These are phyloP conservation scores for Papilio polyxenes DNA, from an alignment of 1,140 invertebrate genomes.

Conservation along the genomic window DNA sequence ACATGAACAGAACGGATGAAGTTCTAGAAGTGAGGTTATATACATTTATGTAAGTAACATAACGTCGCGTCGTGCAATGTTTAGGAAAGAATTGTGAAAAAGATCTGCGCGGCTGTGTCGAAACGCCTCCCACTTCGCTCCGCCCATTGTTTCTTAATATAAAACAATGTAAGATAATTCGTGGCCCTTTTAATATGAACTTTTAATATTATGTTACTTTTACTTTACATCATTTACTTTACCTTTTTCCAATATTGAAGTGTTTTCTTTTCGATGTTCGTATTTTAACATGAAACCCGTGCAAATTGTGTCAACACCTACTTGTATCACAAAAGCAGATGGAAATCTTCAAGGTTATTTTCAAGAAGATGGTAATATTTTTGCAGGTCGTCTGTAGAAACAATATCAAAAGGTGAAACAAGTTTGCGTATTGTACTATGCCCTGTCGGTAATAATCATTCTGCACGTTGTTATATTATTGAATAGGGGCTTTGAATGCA, in stretches of 20 bases:
- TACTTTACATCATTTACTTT: too few species aligned
- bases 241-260: too few species aligned
- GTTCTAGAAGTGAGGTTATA: neutral
- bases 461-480: neutral
- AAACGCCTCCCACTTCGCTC: slow-evolving; percentile 15
- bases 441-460: neutral
- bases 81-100: neutral
- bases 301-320: neutral
- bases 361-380: neutral
- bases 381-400: neutral
- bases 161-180: slow-evolving; percentile 3
- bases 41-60: neutral
- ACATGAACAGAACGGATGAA: neutral
- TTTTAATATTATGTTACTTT: neutral
- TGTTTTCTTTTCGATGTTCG: too few species aligned
- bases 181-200: neutral
- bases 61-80: neutral
- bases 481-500: slow-evolving; percentile 6
- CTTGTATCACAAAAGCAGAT: neutral
- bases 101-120: neutral
- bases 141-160: neutral
- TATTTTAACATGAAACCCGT: too few species aligned
- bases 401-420: neutral
- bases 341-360: neutral
- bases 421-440: neutral